A percentile compares a stretch with the other conserved stretches of the same genome.
Evolutionary conservation across 37 sponge, comb jelly and placozoan genomes (phyloP).

Genomic region (Oopsacas minuta): DNA sequence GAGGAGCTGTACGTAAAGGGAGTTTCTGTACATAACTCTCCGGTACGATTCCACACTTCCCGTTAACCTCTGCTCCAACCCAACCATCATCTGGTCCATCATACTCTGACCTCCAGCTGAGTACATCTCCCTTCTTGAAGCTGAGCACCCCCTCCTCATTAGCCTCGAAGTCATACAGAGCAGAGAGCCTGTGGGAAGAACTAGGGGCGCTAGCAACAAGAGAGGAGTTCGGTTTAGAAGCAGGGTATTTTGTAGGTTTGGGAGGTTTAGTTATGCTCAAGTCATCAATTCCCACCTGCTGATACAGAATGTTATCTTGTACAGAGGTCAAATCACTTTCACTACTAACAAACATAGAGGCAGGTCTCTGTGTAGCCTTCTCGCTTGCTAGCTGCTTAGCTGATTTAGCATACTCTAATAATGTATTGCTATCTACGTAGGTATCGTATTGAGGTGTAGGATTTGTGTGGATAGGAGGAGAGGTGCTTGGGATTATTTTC

Average conservation of each 20-base stretch:
- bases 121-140: slow-evolving; percentile 33
- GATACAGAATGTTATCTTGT: neutral
- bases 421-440: neutral
- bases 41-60: neutral
- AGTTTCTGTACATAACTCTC: slow-evolving; percentile 13
- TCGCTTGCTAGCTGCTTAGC: neutral
- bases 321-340: neutral
- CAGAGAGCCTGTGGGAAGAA: slow-evolving; percentile 24
- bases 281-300: neutral
- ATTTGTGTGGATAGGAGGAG: neutral
- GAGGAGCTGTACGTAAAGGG: neutral
- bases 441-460: neutral
- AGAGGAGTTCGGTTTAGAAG: neutral
- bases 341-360: neutral
- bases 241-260: neutral
- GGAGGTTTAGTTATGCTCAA: neutral
- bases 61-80: neutral
- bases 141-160: slow-evolving; percentile 33
- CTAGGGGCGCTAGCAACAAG: neutral
- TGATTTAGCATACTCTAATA: neutral
- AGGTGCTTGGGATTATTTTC: neutral
- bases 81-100: neutral
- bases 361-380: neutral
- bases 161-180: slow-evolving; percentile 38
- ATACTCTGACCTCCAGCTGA: slow-evolving; percentile 20